These are phyloP conservation scores for Seriola dumerili DNA, from an alignment of 2,113 vertebrate genomes.

Conservation along the genomic window DNA sequence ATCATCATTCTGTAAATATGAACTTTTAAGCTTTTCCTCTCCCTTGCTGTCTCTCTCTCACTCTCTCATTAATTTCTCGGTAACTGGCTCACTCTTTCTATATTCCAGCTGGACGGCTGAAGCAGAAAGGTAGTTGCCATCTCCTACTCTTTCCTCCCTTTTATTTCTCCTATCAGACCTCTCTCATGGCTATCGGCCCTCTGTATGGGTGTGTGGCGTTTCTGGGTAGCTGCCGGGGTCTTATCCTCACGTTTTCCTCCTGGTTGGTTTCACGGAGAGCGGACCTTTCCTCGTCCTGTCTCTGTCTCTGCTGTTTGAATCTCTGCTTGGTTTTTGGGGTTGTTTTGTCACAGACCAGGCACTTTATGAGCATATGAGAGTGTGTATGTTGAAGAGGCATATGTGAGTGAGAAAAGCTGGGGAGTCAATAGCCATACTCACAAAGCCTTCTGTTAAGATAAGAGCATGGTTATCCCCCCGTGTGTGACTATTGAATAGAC, in stretches of 20 bases:
- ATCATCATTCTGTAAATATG: constrained; percentile 48
- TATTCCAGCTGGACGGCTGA: constrained; percentile 87
- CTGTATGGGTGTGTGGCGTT: constrained; percentile 72
- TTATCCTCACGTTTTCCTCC: constrained; percentile 55
- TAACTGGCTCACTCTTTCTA: constrained; percentile 82
- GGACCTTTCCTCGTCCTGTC: constrained; percentile 36
- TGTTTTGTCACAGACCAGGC: constrained; percentile 55
- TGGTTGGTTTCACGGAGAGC: constrained; percentile 51
- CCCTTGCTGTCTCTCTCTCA: constrained; percentile 36
- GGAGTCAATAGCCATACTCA: constrained; percentile 65
- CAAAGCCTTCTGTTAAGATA: constrained; percentile 70
- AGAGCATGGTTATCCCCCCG: constrained; percentile 63
- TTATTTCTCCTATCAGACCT: constrained; percentile 56
- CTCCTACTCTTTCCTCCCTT: constrained; percentile 64
- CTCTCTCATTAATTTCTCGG: constrained; percentile 61
- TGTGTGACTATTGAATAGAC: constrained; percentile 66
- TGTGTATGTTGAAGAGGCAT: constrained; percentile 34
- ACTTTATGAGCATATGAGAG: constrained; percentile 46
- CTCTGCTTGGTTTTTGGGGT: constrained; percentile 54
- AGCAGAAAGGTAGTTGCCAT: constrained; percentile 86
- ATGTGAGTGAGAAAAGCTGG: constrained; percentile 40
- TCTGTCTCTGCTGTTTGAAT: constrained; percentile 56
- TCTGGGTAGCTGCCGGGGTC: constrained; percentile 57
- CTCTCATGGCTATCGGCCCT: constrained; percentile 57
- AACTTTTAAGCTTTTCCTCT: constrained; percentile 51